Conservation (phyloP, 2,797 vertebrate genomes). For the Pangasius mekongensis region DNA sequence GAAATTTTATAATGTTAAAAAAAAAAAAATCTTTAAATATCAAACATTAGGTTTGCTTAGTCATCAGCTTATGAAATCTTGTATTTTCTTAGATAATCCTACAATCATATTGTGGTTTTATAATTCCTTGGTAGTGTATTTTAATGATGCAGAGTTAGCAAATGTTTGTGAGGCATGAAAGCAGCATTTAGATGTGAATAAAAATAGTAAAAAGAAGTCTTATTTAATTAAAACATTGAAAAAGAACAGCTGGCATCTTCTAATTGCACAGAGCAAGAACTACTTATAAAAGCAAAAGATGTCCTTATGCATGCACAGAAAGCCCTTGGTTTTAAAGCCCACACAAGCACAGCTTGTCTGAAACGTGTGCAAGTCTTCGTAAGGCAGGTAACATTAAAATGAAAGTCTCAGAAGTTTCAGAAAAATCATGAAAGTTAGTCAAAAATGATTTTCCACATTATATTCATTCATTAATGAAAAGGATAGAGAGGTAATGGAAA, state of each 20-base stretch:
- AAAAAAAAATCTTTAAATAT: background rate
- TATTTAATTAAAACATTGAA: background rate
- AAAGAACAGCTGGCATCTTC: background rate
- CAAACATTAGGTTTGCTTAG: background rate
- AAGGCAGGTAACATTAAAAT: background rate
- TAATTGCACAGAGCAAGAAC: background rate
- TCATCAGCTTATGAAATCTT: background rate
- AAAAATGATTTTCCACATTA: background rate
- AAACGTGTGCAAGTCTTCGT: background rate
- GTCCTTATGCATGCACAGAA: background rate
- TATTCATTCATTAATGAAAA: background rate
- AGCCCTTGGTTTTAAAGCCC: background rate
- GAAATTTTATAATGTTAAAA: background rate
- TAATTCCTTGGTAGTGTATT: too few species aligned
- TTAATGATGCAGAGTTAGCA: background rate
- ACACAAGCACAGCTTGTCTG: background rate
- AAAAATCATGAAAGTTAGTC: background rate
- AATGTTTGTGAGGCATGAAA: background rate
- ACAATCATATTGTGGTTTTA: background rate
- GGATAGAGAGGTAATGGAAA: too few species aligned
- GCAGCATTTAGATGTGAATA: background rate
- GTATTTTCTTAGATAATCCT: background rate
- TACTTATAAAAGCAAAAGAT: background rate
- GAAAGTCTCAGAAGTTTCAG: background rate
- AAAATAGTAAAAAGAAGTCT: background rate